Evolutionary conservation across 2,888 invertebrate species (phyloP).

Genomic region (Dryobotodes eremita): DNA sequence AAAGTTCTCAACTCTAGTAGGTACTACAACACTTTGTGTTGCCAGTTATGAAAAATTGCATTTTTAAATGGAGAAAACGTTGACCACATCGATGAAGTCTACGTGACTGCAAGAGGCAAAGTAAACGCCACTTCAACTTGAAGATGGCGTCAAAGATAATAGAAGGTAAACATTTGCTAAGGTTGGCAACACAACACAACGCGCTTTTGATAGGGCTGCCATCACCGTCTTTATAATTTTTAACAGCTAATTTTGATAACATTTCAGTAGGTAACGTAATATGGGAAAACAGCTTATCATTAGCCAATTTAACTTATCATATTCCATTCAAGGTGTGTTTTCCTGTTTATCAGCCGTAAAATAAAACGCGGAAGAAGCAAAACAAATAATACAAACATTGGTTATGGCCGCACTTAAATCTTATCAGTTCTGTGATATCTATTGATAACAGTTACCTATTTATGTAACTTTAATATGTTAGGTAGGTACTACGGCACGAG

Average conservation of each 20-base stretch:
- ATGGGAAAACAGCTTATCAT: slow-evolving; percentile 14
- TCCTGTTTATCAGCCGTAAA: slow-evolving; percentile 28
- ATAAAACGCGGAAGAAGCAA: slow-evolving; percentile 44
- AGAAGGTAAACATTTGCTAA: slow-evolving; percentile 82
- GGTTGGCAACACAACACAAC: slow-evolving; percentile 65
- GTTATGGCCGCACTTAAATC: slow-evolving; percentile 25
- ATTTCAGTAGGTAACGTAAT: neutral
- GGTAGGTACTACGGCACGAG: slow-evolving; percentile 1
- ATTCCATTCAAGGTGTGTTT: slow-evolving; percentile 35
- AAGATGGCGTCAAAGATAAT: slow-evolving; percentile 78
- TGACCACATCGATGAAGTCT: slow-evolving; percentile 46
- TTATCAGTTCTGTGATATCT: slow-evolving; percentile 31
- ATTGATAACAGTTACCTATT: slow-evolving; percentile 20
- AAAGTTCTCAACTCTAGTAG: slow-evolving; percentile 6
- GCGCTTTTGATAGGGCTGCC: slow-evolving; percentile 55
- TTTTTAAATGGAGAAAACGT: slow-evolving; percentile 17
- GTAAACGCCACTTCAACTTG: slow-evolving; percentile 57
- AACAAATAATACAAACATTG: slow-evolving; percentile 49
- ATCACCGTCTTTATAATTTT: neutral
- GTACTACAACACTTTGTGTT: slow-evolving; percentile 26
- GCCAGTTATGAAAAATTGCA: slow-evolving; percentile 25
- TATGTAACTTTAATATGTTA: neutral
- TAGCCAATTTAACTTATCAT: slow-evolving; percentile 15
- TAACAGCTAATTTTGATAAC: neutral
- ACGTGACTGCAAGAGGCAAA: slow-evolving; percentile 57